phyloP scores from a whole-genome alignment of 2,888 invertebrate species.

The Caenorhabditis auriculariae region DNA sequence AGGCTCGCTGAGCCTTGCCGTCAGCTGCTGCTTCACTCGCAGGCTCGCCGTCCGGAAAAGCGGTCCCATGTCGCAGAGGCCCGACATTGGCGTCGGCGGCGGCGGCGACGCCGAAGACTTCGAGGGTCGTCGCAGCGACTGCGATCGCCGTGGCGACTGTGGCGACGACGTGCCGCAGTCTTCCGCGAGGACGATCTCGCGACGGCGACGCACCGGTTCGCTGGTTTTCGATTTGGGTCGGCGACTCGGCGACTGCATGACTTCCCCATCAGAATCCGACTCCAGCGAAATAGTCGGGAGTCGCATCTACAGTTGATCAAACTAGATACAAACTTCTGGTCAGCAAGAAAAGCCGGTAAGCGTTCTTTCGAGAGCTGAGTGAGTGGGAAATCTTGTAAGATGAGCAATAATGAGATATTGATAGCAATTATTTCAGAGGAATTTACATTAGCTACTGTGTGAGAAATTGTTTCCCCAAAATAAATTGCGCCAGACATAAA shows the following conservation, averaged over 20 bases:
- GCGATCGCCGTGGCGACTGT: constrained; percentile 17
- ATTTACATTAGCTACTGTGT: too few species aligned
- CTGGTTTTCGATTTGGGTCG: neutral
- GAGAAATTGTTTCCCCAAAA: too few species aligned
- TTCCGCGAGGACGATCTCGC: constrained; percentile 14
- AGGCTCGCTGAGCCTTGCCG: constrained; percentile 39
- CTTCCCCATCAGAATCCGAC: neutral
- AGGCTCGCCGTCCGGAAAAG: constrained; percentile 35
- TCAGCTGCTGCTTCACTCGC: constrained; percentile 36
- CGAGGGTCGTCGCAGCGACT: constrained; percentile 17
- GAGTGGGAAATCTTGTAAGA: too few species aligned
- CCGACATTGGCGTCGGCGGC: constrained; percentile 1
- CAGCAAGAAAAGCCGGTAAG: too few species aligned
- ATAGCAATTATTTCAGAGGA: too few species aligned
- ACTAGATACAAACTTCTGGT: too few species aligned
- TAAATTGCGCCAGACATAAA: too few species aligned
- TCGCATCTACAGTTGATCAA: neutral
- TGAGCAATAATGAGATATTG: too few species aligned
- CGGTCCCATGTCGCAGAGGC: constrained; percentile 27
- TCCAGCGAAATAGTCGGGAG: neutral
- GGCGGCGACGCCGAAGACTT: neutral
- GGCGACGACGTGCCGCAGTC: constrained; percentile 2
- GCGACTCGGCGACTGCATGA: neutral
- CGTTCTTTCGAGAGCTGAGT: too few species aligned
- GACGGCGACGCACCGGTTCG: constrained; percentile 20